phyloP scores from a whole-genome alignment of 2,888 invertebrate genomes.

The Trissolcus brochymenae region DNA sequence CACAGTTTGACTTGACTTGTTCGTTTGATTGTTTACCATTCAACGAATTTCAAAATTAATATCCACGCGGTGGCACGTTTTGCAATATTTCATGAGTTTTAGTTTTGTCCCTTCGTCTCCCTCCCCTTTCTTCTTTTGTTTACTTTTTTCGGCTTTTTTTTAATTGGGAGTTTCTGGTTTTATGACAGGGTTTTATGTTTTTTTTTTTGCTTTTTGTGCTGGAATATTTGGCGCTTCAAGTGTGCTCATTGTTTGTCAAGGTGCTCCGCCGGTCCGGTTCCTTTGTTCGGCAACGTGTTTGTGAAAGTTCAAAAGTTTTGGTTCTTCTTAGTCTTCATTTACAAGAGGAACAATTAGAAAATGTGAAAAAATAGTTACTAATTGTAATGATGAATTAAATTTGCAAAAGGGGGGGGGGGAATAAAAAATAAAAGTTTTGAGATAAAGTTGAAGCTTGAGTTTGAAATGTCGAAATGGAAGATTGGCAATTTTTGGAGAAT shows the following conservation, averaged over 20 bases:
- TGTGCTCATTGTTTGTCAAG: constrained; percentile 4
- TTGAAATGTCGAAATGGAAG: too few relatives aligned
- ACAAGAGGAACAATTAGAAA: too few relatives aligned
- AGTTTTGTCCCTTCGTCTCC: background rate
- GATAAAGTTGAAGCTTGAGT: too few relatives aligned
- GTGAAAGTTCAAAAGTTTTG: constrained; percentile 8
- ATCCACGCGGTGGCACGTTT: background rate
- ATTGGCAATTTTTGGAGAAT: too few relatives aligned
- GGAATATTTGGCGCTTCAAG: background rate
- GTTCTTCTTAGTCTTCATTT: background rate
- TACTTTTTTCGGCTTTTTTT: background rate
- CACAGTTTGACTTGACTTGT: too few relatives aligned
- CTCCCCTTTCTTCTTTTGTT: background rate
- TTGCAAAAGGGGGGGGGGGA: too few relatives aligned
- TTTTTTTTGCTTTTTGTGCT: background rate
- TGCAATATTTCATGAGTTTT: background rate
- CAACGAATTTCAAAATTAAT: too few relatives aligned
- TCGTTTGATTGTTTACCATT: too few relatives aligned
- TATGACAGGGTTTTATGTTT: too few relatives aligned
- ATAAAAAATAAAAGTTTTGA: too few relatives aligned
- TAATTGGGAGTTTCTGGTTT: constrained; percentile 2
- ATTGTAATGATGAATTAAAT: too few relatives aligned
- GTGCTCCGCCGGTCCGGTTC: background rate
- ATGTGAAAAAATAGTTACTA: too few relatives aligned
- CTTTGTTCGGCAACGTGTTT: constrained; percentile 12